These are phyloP conservation scores for Sphinx pinastri DNA, from an alignment of 2,888 invertebrate genomes.

Conservation along the genomic window DNA sequence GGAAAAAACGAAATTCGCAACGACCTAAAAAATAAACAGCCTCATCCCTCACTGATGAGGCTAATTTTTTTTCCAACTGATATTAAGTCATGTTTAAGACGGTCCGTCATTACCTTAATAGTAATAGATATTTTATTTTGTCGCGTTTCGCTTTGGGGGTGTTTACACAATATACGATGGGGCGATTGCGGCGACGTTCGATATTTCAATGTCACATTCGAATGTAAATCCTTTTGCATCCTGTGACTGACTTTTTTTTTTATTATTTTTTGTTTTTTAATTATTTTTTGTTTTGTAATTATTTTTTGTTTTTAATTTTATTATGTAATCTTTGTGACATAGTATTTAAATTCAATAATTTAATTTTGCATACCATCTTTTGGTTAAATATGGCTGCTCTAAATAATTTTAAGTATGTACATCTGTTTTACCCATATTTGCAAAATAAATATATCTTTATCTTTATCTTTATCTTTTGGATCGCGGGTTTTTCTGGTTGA, in stretches of 20 bases:
- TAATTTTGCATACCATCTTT: no score
- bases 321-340: no score
- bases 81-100: conserved; percentile 85
- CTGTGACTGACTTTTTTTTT: no score
- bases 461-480: no score
- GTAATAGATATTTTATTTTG: conserved; percentile 85
- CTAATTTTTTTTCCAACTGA: conserved; percentile 82
- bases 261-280: no score
- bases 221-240: conserved; percentile 1
- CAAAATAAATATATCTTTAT: no score
- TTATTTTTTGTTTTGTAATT: no score
- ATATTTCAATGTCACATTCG: conserved; percentile 26
- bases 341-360: no score
- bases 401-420: no score
- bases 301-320: no score
- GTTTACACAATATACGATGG: conserved; percentile 71
- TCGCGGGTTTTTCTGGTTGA: neutral
- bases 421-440: no score
- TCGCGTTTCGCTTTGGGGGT: conserved; percentile 75
- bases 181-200: conserved; percentile 45
- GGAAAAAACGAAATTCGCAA: conserved; percentile 41
- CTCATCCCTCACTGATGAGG: conserved; percentile 66
- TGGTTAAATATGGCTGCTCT: no score
- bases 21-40: conserved; percentile 47
- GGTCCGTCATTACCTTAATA: conserved; percentile 83